A percentile compares a stretch with the other conserved stretches of the same genome.
These are phyloP conservation scores for Semnornis frantzii DNA, from an alignment of 2,113 vertebrate species.

Conservation along the genomic window DNA sequence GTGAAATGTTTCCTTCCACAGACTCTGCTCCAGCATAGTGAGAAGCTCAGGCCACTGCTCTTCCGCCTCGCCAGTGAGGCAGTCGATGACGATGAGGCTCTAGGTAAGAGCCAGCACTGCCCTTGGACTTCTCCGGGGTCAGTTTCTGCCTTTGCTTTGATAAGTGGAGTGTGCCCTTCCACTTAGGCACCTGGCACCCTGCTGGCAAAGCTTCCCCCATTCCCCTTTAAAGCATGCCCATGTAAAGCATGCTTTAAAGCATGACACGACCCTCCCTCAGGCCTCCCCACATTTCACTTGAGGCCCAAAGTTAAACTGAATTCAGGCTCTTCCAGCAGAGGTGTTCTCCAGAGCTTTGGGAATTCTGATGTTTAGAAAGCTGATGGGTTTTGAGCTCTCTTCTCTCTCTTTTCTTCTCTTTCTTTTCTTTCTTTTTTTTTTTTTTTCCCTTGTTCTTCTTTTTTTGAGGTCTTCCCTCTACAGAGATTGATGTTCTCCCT, in stretches of 20 bases:
- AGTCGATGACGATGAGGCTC: constrained; percentile 77
- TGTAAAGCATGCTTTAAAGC: no score
- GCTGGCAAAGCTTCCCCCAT: background rate
- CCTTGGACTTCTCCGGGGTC: background rate
- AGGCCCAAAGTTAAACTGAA: background rate
- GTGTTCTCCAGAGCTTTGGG: background rate
- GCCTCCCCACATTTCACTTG: background rate
- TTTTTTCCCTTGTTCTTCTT: no score
- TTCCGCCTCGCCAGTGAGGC: constrained; percentile 89
- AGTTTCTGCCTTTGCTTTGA: background rate
- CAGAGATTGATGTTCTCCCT: background rate
- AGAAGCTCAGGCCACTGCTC: constrained; percentile 84
- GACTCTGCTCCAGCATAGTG: constrained; percentile 80
- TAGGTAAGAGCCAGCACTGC: constrained; percentile 64
- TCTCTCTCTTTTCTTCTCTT: background rate
- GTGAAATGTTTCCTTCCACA: background rate
- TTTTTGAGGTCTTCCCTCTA: background rate
- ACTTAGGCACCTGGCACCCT: background rate
- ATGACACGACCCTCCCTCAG: background rate
- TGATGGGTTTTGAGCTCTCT: background rate
- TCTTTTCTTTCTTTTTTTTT: no score
- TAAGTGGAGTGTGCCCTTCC: background rate
- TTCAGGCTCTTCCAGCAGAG: background rate
- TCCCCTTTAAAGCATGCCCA: background rate
- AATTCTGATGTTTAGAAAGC: background rate